These are phyloP conservation scores for Lypha dubia DNA, from an alignment of 2,888 invertebrate genomes.

Conservation along the genomic window DNA sequence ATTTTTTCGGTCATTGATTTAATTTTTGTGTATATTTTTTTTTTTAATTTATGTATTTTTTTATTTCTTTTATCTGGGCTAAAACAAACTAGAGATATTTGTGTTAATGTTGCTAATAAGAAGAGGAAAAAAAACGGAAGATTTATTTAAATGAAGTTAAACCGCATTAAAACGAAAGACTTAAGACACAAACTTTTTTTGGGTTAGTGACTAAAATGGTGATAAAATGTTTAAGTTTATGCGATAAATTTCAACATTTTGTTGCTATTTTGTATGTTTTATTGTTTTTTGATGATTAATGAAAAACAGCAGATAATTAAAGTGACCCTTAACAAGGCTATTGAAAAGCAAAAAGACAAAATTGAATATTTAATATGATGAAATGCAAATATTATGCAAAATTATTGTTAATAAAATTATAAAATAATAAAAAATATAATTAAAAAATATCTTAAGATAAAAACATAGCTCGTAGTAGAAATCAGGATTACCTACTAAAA, in stretches of 20 bases:
- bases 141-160: background rate
- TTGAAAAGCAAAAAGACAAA: background rate
- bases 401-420: too few relatives aligned
- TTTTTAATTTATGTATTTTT: slow-evolving; percentile 15
- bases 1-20: slow-evolving; percentile 51
- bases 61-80: slow-evolving; percentile 7
- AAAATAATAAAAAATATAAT: too few relatives aligned
- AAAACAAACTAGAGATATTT: background rate
- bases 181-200: slow-evolving; percentile 75
- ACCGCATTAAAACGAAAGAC: slow-evolving; percentile 75
- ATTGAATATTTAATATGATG: too few relatives aligned
- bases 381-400: too few relatives aligned
- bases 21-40: slow-evolving; percentile 34
- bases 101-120: background rate
- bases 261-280: background rate
- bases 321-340: background rate
- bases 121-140: slow-evolving; percentile 5
- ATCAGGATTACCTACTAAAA: too few relatives aligned
- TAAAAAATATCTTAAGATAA: too few relatives aligned
- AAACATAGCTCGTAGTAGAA: too few relatives aligned
- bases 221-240: background rate
- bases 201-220: background rate
- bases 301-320: background rate
- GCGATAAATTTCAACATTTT: slow-evolving; percentile 3
- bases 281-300: background rate